Evolutionary conservation across 2,888 invertebrate genomes (phyloP).

Genomic region (Macaria notata): DNA sequence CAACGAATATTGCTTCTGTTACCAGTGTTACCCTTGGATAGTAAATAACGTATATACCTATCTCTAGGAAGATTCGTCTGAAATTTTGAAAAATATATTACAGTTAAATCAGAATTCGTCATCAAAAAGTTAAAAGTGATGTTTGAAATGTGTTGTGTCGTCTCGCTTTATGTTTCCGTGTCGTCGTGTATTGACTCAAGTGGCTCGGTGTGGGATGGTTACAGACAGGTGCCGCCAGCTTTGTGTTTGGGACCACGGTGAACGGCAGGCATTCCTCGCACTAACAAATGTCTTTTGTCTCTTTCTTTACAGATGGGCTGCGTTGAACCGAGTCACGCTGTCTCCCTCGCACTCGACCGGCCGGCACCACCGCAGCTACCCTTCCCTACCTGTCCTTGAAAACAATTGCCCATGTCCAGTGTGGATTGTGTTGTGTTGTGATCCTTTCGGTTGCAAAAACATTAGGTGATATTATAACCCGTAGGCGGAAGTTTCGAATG

Average conservation of each 20-base stretch:
- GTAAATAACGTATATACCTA: too few species aligned
- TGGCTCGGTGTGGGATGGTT: slow-evolving; percentile 57
- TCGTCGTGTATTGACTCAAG: slow-evolving; percentile 54
- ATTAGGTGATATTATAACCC: slow-evolving; percentile 18
- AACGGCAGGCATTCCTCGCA: slow-evolving; percentile 56
- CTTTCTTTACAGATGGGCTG: slow-evolving; percentile 75
- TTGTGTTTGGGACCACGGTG: slow-evolving; percentile 53
- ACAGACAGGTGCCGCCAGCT: slow-evolving; percentile 49
- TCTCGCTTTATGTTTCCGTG: slow-evolving; percentile 35
- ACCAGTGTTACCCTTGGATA: too few species aligned
- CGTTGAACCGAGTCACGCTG: slow-evolving; percentile 44
- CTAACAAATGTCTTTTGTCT: slow-evolving; percentile 69
- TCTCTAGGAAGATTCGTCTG: too few species aligned
- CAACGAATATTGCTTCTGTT: too few species aligned
- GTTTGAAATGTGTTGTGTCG: slow-evolving; percentile 27
- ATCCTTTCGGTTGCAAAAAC: slow-evolving; percentile 22
- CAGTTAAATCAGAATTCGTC: too few species aligned
- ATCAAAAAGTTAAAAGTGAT: slow-evolving; percentile 2
- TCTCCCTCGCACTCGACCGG: slow-evolving; percentile 47
- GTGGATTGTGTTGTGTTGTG: slow-evolving; percentile 1
- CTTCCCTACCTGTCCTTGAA: slow-evolving; percentile 41
- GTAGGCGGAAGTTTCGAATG: slow-evolving; percentile 28
- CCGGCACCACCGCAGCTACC: slow-evolving; percentile 35
- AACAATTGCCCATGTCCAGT: slow-evolving; percentile 27
- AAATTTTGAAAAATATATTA: too few species aligned